Evolutionary conservation across 2,888 invertebrate genomes (phyloP), one percentile per base, ranked within the genome.

Genomic region (Lepeophtheirus nordmannii): DNA sequence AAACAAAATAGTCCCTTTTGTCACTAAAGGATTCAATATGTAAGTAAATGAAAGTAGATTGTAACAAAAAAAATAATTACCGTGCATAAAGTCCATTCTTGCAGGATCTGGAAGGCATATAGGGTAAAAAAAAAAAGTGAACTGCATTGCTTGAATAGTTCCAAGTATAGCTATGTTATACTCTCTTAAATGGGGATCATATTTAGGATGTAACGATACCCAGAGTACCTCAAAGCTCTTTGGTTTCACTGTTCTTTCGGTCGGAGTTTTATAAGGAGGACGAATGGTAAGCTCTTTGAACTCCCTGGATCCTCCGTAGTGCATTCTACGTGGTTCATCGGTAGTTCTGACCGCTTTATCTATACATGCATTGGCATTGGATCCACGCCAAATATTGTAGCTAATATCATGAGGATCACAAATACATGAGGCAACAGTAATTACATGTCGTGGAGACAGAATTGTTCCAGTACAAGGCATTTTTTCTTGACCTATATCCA

Each of bases 331-430:
- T n/a, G 53, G 53, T 1, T 46, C 53, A 14, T 14, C 8, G 1
- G 53, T 5, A 14, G 14, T 46, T 17, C 53, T 46, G 5, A 8
- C 8, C n/a, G 53, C 53, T 8, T 17, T 46, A 17, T 46, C 53
- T 14, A 46, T 46, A 8, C 53, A 46, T 3, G 53, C 53, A 8
- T 46, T 46, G 8, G 8, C 53, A 17, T 17, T 46, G 53, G 53
- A 46, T 46, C 53, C 53, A 14, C 53, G 53, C 53, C 53, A 46
- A n/a, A 46, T 46, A 17, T 46, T 46, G 8, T 46, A 46, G 53
- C 53, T 17, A 17, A n/a, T 46, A 17, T 46, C 53, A 17, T 46
- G 14, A 8, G 53, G 53, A 17, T 46, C 53, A 46, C 53, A 46
- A 17, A 46, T 46, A 17, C 53, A 46, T 5, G 53, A n/a, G n/a